These are phyloP conservation scores for Spea multiplicata DNA, from an alignment of 2,113 vertebrate genomes.

Conservation along the genomic window DNA sequence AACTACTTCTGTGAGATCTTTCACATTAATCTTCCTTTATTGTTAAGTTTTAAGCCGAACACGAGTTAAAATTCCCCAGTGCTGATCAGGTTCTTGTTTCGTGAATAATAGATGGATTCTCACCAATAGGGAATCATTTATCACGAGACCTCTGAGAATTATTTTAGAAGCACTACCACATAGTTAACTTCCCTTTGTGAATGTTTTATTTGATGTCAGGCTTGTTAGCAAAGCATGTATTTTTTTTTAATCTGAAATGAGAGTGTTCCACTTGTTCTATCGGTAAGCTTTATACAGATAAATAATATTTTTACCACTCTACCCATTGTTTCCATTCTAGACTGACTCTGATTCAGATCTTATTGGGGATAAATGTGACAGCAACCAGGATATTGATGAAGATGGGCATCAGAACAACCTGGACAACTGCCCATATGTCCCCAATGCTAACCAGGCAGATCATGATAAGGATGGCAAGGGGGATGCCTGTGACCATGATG, in stretches of 20 bases:
- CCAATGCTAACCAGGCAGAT: conserved; percentile 95
- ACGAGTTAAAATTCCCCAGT: conserved; percentile 17
- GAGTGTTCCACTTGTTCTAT: no score
- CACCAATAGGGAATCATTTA: not conserved
- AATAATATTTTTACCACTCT: no score
- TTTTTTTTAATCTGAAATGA: no score
- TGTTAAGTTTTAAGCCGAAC: conserved; percentile 26
- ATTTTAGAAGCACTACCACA: not conserved
- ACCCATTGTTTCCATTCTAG: conserved; percentile 57
- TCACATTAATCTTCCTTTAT: conserved; percentile 15
- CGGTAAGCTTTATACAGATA: no score
- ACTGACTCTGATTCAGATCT: conserved; percentile 93
- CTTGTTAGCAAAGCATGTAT: no score
- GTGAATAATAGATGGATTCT: not conserved
- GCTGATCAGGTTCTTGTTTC: conserved; percentile 5
- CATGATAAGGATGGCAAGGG: conserved; percentile 98
- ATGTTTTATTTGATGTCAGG: no score
- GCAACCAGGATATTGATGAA: conserved; percentile 97
- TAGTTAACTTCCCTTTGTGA: no score
- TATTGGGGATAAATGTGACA: conserved; percentile 92
- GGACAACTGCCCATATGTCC: conserved; percentile 97
- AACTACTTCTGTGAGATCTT: conserved; percentile 13
- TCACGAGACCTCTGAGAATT: not conserved
- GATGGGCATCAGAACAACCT: conserved; percentile 98
- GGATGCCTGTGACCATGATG: conserved; percentile 95